Conservation (phyloP, 1,140 invertebrate genomes). For the Cepaea nemoralis region DNA sequence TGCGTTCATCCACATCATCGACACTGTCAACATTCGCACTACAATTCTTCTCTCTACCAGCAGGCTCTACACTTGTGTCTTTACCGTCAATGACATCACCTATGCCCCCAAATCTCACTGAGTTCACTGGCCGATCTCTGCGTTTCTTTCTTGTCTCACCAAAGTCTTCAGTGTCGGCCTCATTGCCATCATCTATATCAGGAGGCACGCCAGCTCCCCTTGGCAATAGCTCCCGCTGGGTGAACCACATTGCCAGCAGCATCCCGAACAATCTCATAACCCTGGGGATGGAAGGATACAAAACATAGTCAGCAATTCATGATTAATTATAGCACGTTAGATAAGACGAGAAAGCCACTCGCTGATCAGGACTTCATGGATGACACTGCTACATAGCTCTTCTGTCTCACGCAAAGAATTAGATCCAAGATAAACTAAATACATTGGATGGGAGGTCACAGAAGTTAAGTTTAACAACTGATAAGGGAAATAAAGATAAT, state of each 20-base stretch:
- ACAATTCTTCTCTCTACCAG: conserved; percentile 23
- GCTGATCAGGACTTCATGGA: too few species aligned
- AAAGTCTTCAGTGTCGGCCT: conserved; percentile 64
- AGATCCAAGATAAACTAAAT: too few species aligned
- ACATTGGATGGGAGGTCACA: too few species aligned
- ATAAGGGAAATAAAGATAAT: too few species aligned
- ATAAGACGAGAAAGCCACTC: too few species aligned
- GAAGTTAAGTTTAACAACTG: too few species aligned
- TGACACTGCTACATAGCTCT: too few species aligned
- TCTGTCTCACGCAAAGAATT: conserved; percentile 51
- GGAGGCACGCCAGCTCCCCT: conserved; percentile 35
- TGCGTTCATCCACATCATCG: conserved; percentile 36
- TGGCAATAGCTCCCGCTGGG: conserved; percentile 3
- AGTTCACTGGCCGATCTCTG: conserved; percentile 1
- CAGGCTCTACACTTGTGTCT: background rate
- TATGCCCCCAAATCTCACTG: conserved; percentile 16
- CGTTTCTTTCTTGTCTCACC: conserved; percentile 28
- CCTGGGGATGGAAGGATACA: background rate
- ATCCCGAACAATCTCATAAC: conserved; percentile 56
- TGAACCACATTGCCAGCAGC: conserved; percentile 32
- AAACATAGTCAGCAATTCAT: background rate
- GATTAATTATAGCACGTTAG: too few species aligned
- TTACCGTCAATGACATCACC: background rate
- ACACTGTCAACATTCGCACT: conserved; percentile 31
- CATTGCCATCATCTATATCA: conserved; percentile 61